Conservation (phyloP, 2,113 vertebrate species). For the Indicator maculatus region DNA sequence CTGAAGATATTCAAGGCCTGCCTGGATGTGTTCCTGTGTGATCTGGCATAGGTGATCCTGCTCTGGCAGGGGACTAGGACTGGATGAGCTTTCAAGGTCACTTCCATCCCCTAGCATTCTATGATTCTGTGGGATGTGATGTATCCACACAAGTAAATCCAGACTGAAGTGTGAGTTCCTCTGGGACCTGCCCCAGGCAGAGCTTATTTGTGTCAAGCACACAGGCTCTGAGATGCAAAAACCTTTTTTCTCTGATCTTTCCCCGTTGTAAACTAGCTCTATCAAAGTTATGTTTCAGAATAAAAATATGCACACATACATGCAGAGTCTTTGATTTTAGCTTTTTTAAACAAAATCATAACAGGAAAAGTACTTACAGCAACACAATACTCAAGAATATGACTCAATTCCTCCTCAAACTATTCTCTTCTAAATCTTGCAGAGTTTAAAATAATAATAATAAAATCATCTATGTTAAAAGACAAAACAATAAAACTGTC, state of each 20-base stretch:
- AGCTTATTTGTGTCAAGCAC: background rate
- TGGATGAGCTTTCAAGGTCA: too few species aligned
- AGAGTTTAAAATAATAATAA: background rate
- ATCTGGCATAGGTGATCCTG: too few species aligned
- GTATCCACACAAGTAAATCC: background rate
- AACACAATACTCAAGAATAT: background rate
- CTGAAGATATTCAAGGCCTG: too few species aligned
- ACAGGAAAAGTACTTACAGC: background rate
- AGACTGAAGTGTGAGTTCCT: background rate
- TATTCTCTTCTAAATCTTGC: background rate
- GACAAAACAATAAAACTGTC: background rate
- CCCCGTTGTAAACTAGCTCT: background rate
- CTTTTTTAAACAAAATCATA: background rate
- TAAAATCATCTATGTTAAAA: background rate
- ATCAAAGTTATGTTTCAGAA: background rate
- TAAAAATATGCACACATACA: background rate
- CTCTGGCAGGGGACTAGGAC: too few species aligned
- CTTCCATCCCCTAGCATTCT: too few species aligned
- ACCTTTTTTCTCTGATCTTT: background rate
- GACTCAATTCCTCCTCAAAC: background rate
- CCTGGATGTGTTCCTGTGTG: too few species aligned
- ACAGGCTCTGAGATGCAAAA: background rate
- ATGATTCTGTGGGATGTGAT: too few species aligned
- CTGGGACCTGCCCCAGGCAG: background rate
- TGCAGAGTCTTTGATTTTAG: background rate